phyloP scores from a whole-genome alignment of 2,797 vertebrate species.

The Hippoglossus hippoglossus region DNA sequence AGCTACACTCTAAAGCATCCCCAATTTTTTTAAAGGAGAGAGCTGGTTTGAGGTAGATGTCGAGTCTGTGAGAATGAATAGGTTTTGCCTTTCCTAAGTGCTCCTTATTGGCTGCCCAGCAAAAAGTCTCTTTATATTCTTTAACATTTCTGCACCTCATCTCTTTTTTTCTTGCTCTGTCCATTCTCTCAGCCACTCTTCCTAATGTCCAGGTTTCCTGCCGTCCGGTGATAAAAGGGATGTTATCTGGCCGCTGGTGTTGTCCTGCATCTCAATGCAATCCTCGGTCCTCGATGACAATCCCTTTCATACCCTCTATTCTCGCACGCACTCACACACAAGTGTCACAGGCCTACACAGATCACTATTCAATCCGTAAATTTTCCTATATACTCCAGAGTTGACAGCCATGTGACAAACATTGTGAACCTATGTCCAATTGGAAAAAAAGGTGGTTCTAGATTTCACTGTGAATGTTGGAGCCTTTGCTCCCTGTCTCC shows the following conservation, averaged over 20 bases:
- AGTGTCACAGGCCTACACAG: neutral
- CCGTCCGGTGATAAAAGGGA: slow-evolving; percentile 64
- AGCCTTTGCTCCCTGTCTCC: neutral
- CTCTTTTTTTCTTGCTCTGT: slow-evolving; percentile 28
- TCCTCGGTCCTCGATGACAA: slow-evolving; percentile 5
- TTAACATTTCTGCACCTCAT: slow-evolving; percentile 44
- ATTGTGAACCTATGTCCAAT: neutral
- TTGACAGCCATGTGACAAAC: neutral
- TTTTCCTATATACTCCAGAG: neutral
- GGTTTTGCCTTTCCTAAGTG: slow-evolving; percentile 42
- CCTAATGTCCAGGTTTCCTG: slow-evolving; percentile 59
- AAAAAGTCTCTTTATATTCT: slow-evolving; percentile 47
- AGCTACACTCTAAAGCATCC: slow-evolving; percentile 25
- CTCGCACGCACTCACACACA: neutral
- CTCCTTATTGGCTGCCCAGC: slow-evolving; percentile 47
- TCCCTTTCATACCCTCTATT: neutral
- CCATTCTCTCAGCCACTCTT: slow-evolving; percentile 49
- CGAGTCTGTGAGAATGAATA: slow-evolving; percentile 40
- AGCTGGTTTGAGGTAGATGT: slow-evolving; percentile 15
- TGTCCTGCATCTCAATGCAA: slow-evolving; percentile 74
- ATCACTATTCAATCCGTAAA: slow-evolving; percentile 5
- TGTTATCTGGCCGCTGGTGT: slow-evolving; percentile 61
- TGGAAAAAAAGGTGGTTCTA: neutral
- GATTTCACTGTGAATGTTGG: neutral
- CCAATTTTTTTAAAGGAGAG: slow-evolving; percentile 42